phyloP scores from a whole-genome alignment of 2,113 vertebrate species.

The Odocoileus virginianus region DNA sequence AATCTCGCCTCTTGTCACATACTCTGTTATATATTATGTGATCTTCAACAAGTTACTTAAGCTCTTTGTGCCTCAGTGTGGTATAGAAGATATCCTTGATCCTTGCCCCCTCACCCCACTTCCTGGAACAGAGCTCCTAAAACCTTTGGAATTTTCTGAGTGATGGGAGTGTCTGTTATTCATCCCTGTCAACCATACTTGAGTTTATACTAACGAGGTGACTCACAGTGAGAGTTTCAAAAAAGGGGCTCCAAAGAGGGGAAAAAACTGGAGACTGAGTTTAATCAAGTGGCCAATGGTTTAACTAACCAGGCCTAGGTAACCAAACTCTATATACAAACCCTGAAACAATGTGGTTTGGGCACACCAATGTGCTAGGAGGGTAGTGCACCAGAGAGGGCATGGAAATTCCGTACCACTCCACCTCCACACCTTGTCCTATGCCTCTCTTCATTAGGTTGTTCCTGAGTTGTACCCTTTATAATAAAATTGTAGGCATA shows the following conservation, averaged over 20 bases:
- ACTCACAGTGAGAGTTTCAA: conserved; percentile 21
- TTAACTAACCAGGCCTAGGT: not conserved
- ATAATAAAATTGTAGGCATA: not conserved
- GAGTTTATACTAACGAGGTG: conserved; percentile 15
- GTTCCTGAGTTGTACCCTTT: not conserved
- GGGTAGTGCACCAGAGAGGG: not conserved
- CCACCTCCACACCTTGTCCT: not conserved
- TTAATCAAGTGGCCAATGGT: not conserved
- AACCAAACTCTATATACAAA: not conserved
- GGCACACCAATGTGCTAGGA: not conserved
- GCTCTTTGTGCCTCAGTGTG: not conserved
- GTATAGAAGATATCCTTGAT: not conserved
- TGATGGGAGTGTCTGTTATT: conserved; percentile 1
- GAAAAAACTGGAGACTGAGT: not conserved
- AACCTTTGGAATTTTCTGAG: conserved; percentile 17
- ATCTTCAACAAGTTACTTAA: conserved; percentile 14
- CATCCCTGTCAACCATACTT: not conserved
- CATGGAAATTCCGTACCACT: not conserved
- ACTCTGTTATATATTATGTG: not conserved
- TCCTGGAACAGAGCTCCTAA: conserved; percentile 28
- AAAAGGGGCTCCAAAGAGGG: not conserved
- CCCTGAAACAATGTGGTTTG: not conserved
- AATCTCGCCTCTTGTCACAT: not conserved
- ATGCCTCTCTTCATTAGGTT: not conserved
- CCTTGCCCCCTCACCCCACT: not conserved